Evolutionary conservation across 2,797 vertebrate species (phyloP).

Genomic region (Spizella passerina): DNA sequence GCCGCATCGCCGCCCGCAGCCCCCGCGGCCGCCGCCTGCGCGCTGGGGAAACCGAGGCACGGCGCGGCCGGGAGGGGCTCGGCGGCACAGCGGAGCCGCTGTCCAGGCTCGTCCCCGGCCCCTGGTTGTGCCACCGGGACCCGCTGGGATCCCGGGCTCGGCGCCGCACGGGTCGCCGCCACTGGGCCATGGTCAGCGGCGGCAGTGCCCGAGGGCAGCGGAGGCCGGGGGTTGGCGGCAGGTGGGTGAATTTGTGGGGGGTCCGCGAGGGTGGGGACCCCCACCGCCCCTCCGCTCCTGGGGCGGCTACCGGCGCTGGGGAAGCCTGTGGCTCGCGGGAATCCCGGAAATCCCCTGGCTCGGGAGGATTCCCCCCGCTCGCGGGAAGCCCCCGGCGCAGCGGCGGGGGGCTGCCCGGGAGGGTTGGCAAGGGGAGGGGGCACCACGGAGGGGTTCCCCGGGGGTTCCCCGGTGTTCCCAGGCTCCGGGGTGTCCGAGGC

Average conservation of each 20-base stretch:
- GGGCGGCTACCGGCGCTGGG: not conserved
- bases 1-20: not conserved
- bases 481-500: not conserved
- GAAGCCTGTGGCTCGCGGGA: not conserved
- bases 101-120: not conserved
- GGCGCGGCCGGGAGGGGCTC: not conserved
- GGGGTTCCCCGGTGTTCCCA: not conserved
- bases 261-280: not conserved
- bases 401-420: not conserved
- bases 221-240: not conserved
- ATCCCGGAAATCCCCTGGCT: not conserved
- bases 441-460: not conserved
- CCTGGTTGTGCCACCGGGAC: not conserved
- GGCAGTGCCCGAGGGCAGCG: not conserved
- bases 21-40: not conserved
- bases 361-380: not conserved
- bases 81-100: not conserved
- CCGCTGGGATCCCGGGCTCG: not conserved
- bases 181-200: not conserved
- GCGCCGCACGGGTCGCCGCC: not conserved
- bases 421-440: not conserved
- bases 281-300: not conserved
- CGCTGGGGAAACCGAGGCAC: slow-evolving; percentile 8
- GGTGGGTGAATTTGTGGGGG: not conserved
- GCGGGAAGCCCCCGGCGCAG: not conserved